Conservation (phyloP, 2,113 vertebrate species). For the Lanius ludovicianus region DNA sequence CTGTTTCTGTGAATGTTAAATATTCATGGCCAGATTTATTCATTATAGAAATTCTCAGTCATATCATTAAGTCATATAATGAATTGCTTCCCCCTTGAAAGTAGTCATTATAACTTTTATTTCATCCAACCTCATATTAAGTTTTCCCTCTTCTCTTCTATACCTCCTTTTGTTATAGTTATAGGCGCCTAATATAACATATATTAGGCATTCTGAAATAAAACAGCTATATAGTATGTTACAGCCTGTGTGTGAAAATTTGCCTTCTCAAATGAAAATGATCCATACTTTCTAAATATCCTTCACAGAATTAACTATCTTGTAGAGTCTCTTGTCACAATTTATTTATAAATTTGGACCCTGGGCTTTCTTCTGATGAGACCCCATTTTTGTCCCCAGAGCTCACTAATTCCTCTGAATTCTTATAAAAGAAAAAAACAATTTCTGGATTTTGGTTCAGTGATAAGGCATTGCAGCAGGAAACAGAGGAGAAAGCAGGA, state of each 20-base stretch:
- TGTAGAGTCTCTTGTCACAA: background rate
- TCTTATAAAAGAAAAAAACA: background rate
- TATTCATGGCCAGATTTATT: constrained; percentile 1
- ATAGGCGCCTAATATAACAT: background rate
- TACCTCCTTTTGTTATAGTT: background rate
- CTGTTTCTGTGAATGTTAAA: background rate
- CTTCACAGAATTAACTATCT: background rate
- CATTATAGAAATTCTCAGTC: background rate
- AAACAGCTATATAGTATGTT: background rate
- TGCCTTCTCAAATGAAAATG: background rate
- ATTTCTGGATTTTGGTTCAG: background rate
- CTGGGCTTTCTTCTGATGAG: background rate
- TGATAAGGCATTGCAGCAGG: background rate
- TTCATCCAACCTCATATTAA: background rate
- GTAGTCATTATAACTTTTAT: background rate
- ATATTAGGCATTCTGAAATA: background rate
- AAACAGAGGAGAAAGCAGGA: background rate
- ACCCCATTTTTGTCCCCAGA: rapidly evolving
- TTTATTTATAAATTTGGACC: background rate
- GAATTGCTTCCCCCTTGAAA: background rate
- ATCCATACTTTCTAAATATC: background rate
- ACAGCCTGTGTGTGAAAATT: background rate
- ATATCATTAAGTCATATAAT: background rate
- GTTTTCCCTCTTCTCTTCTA: background rate
- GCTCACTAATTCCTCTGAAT: background rate